A percentile compares a stretch with the other conserved stretches of the same genome.
Conservation (phyloP, 2,113 vertebrate species). For the Callipepla squamata region DNA sequence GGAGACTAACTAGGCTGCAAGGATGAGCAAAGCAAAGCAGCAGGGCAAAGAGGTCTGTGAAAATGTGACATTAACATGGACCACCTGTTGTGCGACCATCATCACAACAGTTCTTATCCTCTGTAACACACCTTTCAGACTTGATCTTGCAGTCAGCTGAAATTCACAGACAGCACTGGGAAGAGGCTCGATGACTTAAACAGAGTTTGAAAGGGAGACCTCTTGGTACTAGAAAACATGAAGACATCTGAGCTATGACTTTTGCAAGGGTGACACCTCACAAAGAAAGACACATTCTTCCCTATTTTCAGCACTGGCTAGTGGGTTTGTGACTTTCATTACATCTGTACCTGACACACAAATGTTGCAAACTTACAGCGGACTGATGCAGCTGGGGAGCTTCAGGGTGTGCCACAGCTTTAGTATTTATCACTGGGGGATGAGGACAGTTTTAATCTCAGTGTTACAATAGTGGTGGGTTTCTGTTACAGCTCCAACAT, state of each 20-base stretch:
- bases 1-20: neutral
- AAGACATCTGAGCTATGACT: neutral
- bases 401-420: neutral
- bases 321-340: neutral
- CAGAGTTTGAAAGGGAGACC: neutral
- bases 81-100: neutral
- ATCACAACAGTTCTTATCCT: neutral
- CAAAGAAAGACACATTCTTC: neutral
- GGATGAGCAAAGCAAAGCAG: neutral
- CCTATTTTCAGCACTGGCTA: neutral
- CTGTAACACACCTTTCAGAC: neutral
- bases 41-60: neutral
- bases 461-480: neutral
- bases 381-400: neutral
- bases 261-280: neutral
- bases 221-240: neutral
- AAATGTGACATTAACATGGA: neutral
- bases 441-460: neutral
- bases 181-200: neutral
- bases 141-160: neutral
- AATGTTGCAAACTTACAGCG: neutral
- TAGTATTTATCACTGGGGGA: rapidly evolving
- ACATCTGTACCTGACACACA: neutral
- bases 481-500: neutral
- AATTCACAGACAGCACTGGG: rapidly evolving